Conservation (phyloP, 2,888 invertebrate species). For the Hermaeophaga mercurialis region DNA sequence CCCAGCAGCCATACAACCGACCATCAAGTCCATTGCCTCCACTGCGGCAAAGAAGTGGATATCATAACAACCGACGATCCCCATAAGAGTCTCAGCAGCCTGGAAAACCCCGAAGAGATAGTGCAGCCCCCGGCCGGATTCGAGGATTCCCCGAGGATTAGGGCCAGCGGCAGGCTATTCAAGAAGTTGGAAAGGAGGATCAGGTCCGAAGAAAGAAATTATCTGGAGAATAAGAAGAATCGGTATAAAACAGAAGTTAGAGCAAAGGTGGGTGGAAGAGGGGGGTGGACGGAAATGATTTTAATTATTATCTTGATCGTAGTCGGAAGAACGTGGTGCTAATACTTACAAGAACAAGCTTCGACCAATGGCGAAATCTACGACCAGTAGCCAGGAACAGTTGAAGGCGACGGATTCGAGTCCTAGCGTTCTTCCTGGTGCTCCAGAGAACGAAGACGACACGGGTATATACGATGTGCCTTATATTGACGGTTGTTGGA, state of each 20-base stretch:
- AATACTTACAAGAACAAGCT: constrained; percentile 59
- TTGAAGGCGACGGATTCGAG: constrained; percentile 69
- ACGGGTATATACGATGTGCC: constrained; percentile 77
- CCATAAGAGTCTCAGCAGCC: constrained; percentile 44
- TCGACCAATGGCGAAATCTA: constrained; percentile 70
- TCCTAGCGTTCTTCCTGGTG: constrained; percentile 63
- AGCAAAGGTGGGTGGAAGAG: constrained; percentile 69
- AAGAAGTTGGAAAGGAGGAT: constrained; percentile 78
- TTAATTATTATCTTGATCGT: constrained; percentile 36
- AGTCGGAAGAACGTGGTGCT: constrained; percentile 77
- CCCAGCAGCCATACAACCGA: constrained; percentile 63
- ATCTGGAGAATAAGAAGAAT: constrained; percentile 67
- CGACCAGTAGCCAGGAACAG: constrained; percentile 73
- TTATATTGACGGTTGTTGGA: constrained; percentile 74
- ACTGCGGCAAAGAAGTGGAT: constrained; percentile 79
- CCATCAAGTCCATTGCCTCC: constrained; percentile 72
- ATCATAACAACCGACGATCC: constrained; percentile 55
- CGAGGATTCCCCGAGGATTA: constrained; percentile 75
- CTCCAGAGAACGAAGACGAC: constrained; percentile 68
- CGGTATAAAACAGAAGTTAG: constrained; percentile 74
- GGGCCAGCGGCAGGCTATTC: constrained; percentile 65
- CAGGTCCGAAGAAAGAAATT: constrained; percentile 74
- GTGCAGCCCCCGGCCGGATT: constrained; percentile 89
- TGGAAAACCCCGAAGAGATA: constrained; percentile 62
- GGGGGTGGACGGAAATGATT: too few species aligned